Evolutionary conservation across 2,113 vertebrate species (phyloP), one percentile per base, ranked within the genome.

Genomic region (Puntigrus tetrazona): DNA sequence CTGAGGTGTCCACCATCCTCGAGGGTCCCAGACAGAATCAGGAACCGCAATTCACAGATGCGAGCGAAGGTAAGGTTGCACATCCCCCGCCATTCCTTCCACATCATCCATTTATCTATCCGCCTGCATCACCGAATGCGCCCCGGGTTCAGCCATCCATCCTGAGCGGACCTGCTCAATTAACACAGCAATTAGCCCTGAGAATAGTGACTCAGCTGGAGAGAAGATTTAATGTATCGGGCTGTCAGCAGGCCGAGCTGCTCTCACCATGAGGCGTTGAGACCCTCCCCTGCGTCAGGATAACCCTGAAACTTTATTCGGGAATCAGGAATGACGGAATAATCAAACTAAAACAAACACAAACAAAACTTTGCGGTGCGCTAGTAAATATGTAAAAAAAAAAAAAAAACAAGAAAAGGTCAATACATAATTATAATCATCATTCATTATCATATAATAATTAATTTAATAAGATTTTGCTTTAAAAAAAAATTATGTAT

Each of bases 1-100:
- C 95, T 41, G 96, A 97, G 27, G 93, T 93, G 55, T 90, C 94
- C 4, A 84, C 91, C 72, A 86, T 90, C 84, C 88, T 93, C 88
- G 94, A 95, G 81, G 94, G 88, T 63, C 84, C 89, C 8, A 87
- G 47, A 36, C 45, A 70, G 0, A 63, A 74, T 14, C 89, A 78
- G 27, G 78, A 63, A 67, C 59, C 50, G 31, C 85, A 72, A 72
- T 16, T 43, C n/a, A 61, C 52, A 6, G 82, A 88, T 6, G 84
- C 84, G 25, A 75, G 38, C 10, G 74, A 47, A 89, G 91, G 93
- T 93, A 83, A 87, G 84, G 3, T 69, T 31, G 25, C 6, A 20
- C 13, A n/a, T 38, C 18, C 50, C 67, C 57, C 5, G 11, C 31
- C 41, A 18, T 20, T 13, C 34, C 4, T 18, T 76, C 75, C 22